These are phyloP conservation scores for Mallotus villosus DNA, from an alignment of 2,797 vertebrate species.

Conservation along the genomic window DNA sequence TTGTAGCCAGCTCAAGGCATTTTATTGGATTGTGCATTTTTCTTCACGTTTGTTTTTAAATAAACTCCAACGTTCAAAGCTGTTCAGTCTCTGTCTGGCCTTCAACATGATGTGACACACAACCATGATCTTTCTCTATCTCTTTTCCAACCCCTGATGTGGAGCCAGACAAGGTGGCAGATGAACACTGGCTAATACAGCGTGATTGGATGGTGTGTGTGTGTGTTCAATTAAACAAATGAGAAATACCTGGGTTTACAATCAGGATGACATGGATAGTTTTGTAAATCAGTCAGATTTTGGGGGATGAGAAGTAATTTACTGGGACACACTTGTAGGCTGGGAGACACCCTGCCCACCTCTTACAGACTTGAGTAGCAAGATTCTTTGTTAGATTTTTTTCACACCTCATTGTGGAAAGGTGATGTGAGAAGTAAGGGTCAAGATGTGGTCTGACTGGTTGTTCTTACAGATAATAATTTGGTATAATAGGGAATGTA, in stretches of 20 bases:
- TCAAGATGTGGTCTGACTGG: too few relatives aligned
- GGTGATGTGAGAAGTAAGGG: too few relatives aligned
- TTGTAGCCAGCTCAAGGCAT: neutral
- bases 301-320: slow-evolving; percentile 63
- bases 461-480: too few relatives aligned
- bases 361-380: too few relatives aligned
- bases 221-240: neutral
- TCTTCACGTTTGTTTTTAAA: neutral
- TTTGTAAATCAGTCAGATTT: slow-evolving; percentile 63
- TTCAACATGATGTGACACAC: neutral
- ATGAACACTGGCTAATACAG: neutral
- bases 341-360: too few relatives aligned
- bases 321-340: slow-evolving; percentile 38
- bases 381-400: too few relatives aligned
- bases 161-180: slow-evolving; percentile 7
- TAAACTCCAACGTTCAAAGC: neutral
- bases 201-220: slow-evolving; percentile 5
- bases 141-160: neutral
- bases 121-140: neutral
- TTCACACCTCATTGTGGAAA: too few relatives aligned
- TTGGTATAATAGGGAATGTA: too few relatives aligned
- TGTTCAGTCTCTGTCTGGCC: neutral
- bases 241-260: neutral
- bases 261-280: slow-evolving; percentile 46
- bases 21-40: neutral